These are phyloP conservation scores for Formica exsecta DNA, from an alignment of 1,140 invertebrate species.

Conservation along the genomic window DNA sequence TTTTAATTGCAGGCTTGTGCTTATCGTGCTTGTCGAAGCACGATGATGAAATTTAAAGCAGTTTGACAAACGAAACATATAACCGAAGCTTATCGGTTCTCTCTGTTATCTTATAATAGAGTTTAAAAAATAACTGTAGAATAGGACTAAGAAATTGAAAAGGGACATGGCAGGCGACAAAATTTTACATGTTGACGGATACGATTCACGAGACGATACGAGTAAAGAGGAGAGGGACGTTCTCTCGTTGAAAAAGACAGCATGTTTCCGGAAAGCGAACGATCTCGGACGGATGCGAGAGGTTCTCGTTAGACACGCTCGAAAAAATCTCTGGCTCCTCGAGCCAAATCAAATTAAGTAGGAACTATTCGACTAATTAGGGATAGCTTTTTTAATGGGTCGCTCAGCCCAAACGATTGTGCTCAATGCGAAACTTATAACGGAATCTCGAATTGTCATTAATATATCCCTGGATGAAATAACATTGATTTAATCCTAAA, in stretches of 20 bases:
- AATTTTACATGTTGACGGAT: neutral
- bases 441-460: neutral
- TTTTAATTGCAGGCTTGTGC: neutral
- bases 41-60: neutral
- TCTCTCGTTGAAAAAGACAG: conserved; percentile 34
- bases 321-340: conserved; percentile 46
- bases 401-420: neutral
- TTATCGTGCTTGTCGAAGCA: neutral
- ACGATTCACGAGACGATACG: neutral
- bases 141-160: neutral
- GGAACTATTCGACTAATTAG: conserved; percentile 54
- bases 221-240: neutral
- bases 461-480: too few relatives aligned
- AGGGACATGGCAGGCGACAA: neutral
- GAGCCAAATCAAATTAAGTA: conserved; percentile 65
- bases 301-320: conserved; percentile 73
- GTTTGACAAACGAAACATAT: neutral
- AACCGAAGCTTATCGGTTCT: too few relatives aligned
- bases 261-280: conserved; percentile 34
- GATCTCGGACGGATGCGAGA: conserved; percentile 34
- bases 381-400: conserved; percentile 54
- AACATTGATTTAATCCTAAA: too few relatives aligned
- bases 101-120: too few relatives aligned
- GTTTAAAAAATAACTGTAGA: too few relatives aligned
- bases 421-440: conserved; percentile 4